A percentile compares a stretch with the other conserved stretches of the same genome.
Evolutionary conservation across 2,113 vertebrate species (phyloP).

Genomic region (Corythoichthys intestinalis): DNA sequence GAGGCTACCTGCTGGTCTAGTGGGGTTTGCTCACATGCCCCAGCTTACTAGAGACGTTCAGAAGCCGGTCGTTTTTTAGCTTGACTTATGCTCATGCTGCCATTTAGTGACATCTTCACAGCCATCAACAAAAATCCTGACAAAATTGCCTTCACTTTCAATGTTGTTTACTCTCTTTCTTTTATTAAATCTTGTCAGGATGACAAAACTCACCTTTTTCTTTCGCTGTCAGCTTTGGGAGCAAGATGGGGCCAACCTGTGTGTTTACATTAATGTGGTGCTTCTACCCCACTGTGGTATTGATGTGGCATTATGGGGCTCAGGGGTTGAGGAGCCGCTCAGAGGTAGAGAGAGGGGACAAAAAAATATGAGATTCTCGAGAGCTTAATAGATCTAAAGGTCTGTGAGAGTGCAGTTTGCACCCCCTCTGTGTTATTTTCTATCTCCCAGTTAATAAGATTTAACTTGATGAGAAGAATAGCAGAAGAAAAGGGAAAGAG

Average conservation of each 20-base stretch:
- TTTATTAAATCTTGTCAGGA: constrained; percentile 61
- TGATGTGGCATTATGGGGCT: constrained; percentile 73
- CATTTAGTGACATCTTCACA: constrained; percentile 72
- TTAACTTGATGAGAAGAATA: constrained; percentile 34
- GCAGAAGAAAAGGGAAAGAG: constrained; percentile 26
- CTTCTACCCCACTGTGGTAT: constrained; percentile 80
- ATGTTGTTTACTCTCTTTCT: constrained; percentile 12
- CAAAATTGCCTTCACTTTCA: constrained; percentile 22
- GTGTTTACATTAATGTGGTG: constrained; percentile 76
- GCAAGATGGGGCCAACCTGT: constrained; percentile 61
- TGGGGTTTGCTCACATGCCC: constrained; percentile 33
- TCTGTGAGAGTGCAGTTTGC: constrained; percentile 35
- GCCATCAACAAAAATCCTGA: constrained; percentile 57
- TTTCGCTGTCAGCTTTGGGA: constrained; percentile 59
- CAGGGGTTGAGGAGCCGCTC: constrained; percentile 50
- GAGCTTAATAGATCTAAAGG: constrained; percentile 55
- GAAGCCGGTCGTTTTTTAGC: constrained; percentile 59
- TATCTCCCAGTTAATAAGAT: constrained; percentile 29
- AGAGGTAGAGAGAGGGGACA: constrained; percentile 10
- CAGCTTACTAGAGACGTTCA: constrained; percentile 52
- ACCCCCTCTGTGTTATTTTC: constrained; percentile 42
- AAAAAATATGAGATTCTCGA: constrained; percentile 51
- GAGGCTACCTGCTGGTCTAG: constrained; percentile 55
- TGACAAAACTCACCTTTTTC: constrained; percentile 71
- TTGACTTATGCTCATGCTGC: constrained; percentile 71